Percentiles rank a stretch among this genome's conserved stretches.
Evolutionary conservation across 2,797 vertebrate species (phyloP).

Genomic region (Epinephelus coioides): DNA sequence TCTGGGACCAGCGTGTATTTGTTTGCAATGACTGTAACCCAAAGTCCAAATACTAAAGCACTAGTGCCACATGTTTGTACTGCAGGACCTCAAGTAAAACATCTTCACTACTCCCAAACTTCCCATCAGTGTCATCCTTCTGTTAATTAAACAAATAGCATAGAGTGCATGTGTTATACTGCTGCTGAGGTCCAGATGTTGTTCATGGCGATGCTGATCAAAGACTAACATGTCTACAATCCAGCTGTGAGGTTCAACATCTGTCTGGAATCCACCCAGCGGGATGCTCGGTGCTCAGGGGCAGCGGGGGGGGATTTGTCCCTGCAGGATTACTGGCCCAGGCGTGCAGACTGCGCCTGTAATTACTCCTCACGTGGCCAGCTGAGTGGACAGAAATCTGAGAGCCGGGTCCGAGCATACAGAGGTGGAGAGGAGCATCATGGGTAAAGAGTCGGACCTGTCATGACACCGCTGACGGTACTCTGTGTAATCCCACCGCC

Average conservation of each 20-base stretch:
- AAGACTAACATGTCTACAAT: constrained; percentile 15
- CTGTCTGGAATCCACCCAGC: constrained; percentile 48
- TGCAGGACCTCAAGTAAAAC: background rate
- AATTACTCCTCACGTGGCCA: constrained; percentile 63
- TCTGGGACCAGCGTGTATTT: background rate
- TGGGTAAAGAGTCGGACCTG: constrained; percentile 32
- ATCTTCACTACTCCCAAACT: background rate
- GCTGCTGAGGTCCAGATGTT: constrained; percentile 29
- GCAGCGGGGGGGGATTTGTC: constrained; percentile 44
- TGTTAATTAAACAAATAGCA: constrained; percentile 17
- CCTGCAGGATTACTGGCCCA: constrained; percentile 49
- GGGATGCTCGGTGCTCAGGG: constrained; percentile 8
- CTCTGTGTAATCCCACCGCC: background rate
- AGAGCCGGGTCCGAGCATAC: background rate
- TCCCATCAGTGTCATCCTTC: background rate
- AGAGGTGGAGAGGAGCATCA: constrained; percentile 30
- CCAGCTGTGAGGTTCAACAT: constrained; percentile 60
- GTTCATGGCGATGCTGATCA: constrained; percentile 4
- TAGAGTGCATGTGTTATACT: background rate
- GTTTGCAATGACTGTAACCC: background rate
- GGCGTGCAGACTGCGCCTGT: constrained; percentile 38
- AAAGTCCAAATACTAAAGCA: background rate
- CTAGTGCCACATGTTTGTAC: background rate
- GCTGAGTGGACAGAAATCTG: constrained; percentile 28
- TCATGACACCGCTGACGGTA: constrained; percentile 6